phyloP scores from a whole-genome alignment of 1,140 invertebrate genomes.

The Lordiphosa stackelbergi region DNA sequence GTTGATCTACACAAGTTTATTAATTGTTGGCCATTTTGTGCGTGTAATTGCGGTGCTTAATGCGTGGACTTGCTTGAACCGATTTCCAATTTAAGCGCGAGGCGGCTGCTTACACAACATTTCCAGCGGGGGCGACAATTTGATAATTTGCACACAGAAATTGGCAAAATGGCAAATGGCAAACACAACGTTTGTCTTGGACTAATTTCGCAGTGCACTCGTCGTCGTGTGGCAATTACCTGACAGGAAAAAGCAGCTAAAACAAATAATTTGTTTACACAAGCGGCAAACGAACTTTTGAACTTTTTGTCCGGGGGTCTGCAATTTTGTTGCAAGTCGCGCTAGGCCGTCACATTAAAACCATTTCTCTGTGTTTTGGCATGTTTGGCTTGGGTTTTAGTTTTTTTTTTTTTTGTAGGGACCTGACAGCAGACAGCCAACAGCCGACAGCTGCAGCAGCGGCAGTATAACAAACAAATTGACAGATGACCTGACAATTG shows the following conservation, averaged over 20 bases:
- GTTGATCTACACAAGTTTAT: conserved; percentile 28
- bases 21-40: conserved; percentile 56
- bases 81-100: no score
- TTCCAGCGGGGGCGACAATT: conserved; percentile 44
- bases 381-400: conserved; percentile 36
- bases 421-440: conserved; percentile 53
- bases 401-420: conserved; percentile 37
- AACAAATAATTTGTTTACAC: conserved; percentile 75
- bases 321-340: conserved; percentile 63
- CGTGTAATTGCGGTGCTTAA: conserved; percentile 53
- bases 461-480: conserved; percentile 65
- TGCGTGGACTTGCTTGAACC: neutral
- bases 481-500: conserved; percentile 75
- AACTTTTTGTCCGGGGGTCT: conserved; percentile 52
- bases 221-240: conserved; percentile 47
- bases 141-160: conserved; percentile 53
- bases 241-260: conserved; percentile 42
- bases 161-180: conserved; percentile 35
- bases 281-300: conserved; percentile 72
- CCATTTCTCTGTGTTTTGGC: conserved; percentile 59
- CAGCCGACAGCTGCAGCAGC: conserved; percentile 61
- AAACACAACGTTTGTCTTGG: conserved; percentile 28
- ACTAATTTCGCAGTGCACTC: conserved; percentile 8
- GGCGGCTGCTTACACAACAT: conserved; percentile 6
- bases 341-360: conserved; percentile 62